Percentiles rank a stretch among this genome's conserved stretches.
phyloP scores from a whole-genome alignment of 2,113 vertebrate species.

The Psittacara wagleri region DNA sequence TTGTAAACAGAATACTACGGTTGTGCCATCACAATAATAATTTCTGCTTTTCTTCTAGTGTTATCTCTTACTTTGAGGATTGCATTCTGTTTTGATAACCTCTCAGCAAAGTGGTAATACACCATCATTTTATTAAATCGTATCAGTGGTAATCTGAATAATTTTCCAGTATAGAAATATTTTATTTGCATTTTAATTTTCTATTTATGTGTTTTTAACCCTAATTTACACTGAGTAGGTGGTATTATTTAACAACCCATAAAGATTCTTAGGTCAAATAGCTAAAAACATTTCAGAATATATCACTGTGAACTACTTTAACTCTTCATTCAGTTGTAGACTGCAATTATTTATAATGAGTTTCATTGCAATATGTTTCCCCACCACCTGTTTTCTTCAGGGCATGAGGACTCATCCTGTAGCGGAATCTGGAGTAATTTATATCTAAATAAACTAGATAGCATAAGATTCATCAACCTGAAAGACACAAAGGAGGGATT shows the following conservation, averaged over 20 bases:
- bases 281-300: background rate
- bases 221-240: background rate
- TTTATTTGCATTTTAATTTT: background rate
- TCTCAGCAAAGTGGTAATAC: background rate
- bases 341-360: background rate
- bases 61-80: background rate
- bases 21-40: background rate
- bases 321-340: background rate
- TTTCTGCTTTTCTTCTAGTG: background rate
- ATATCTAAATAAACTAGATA: background rate
- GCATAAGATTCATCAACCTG: background rate
- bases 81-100: background rate
- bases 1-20: background rate
- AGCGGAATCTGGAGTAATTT: background rate
- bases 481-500: background rate
- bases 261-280: background rate
- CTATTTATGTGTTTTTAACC: background rate
- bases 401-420: background rate
- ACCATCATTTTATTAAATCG: background rate
- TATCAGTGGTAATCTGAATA: background rate
- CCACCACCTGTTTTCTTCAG: background rate
- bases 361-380: background rate
- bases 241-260: background rate
- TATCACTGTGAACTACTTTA: background rate
- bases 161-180: background rate